A percentile compares a stretch with the other conserved stretches of the same genome.
Conservation (phyloP, 2,113 vertebrate genomes). For the Dipodomys stephensi region DNA sequence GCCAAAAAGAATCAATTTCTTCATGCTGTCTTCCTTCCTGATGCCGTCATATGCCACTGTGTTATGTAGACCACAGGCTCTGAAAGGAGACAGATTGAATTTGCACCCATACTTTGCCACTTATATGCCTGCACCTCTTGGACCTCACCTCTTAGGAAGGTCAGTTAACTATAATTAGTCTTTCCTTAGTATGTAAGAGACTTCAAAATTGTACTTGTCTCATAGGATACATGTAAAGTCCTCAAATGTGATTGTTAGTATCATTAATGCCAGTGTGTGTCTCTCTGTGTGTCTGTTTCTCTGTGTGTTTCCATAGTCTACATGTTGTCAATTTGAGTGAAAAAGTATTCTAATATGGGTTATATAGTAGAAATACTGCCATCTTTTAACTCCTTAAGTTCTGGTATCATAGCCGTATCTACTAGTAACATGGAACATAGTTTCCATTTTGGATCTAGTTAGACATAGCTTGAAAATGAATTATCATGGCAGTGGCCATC, state of each 20-base stretch:
- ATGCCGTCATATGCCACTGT: constrained; percentile 53
- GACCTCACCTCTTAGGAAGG: not conserved
- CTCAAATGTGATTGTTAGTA: not conserved
- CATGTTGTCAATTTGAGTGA: not conserved
- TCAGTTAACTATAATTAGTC: not conserved
- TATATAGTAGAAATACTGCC: not conserved
- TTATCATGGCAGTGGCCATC: not conserved
- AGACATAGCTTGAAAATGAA: not conserved
- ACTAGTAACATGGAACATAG: not conserved
- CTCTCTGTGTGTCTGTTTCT: not conserved
- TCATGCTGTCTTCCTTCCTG: not conserved
- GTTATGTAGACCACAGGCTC: not conserved
- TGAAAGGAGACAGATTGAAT: constrained; percentile 11
- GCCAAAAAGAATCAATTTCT: constrained; percentile 68
- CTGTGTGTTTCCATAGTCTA: not conserved
- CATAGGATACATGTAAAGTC: not conserved
- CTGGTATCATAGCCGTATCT: not conserved
- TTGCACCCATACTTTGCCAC: not conserved
- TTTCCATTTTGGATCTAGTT: not conserved
- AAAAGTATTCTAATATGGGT: not conserved
- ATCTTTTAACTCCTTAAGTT: constrained; percentile 10
- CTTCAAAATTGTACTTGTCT: not conserved
- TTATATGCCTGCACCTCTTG: not conserved
- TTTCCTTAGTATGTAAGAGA: not conserved
- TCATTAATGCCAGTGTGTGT: not conserved